A percentile compares a stretch with the other conserved stretches of the same genome.
Evolutionary conservation across 2,113 vertebrate genomes (phyloP).

Genomic region (Microtus ochrogaster): DNA sequence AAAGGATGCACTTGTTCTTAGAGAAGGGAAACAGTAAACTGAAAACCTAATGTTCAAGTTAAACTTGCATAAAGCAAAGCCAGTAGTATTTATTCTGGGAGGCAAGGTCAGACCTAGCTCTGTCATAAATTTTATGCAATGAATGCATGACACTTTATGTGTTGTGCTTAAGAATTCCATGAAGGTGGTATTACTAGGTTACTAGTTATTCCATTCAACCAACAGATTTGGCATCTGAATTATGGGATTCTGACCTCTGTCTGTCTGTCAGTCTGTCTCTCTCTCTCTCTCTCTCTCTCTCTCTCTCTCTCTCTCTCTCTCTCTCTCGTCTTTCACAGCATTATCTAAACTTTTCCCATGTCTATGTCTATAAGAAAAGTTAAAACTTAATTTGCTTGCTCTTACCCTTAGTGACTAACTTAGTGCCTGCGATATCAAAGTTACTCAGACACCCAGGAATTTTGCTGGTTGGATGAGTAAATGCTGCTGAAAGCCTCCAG

Average conservation of each 20-base stretch:
- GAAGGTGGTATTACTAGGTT: not conserved
- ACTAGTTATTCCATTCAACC: not conserved
- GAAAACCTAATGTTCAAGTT: not conserved
- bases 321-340: not conserved
- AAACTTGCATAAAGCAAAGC: not conserved
- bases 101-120: not conserved
- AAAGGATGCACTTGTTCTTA: not conserved
- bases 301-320: not conserved
- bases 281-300: not conserved
- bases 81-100: not conserved
- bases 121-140: not conserved
- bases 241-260: not conserved
- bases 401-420: not conserved
- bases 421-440: not conserved
- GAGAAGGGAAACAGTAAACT: not conserved
- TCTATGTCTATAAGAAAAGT: not conserved
- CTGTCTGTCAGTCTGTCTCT: not conserved
- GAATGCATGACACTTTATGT: not conserved
- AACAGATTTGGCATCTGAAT: not conserved
- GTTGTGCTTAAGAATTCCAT: not conserved
- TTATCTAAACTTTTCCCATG: not conserved
- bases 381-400: conserved; percentile 7
- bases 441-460: not conserved
- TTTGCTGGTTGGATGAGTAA: conserved; percentile 26
- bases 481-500: not conserved